These are phyloP conservation scores for Bubo bubo DNA, from an alignment of 2,113 vertebrate genomes.

Conservation along the genomic window DNA sequence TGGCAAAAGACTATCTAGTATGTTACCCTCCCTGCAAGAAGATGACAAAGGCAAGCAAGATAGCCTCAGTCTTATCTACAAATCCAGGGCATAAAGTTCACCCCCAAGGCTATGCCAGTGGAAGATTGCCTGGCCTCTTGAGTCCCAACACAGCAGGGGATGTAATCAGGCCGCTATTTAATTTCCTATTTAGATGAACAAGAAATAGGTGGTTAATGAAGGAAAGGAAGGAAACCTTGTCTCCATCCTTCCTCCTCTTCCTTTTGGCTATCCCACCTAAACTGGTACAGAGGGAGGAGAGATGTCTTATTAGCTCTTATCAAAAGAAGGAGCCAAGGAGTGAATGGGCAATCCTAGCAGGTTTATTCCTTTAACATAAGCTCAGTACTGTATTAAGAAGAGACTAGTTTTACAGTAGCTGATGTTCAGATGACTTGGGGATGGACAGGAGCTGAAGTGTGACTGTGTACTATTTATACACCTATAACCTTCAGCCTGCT, in stretches of 20 bases:
- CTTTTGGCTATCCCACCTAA: neutral
- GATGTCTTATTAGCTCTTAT: neutral
- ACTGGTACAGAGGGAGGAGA: neutral
- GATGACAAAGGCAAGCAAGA: neutral
- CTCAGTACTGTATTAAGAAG: neutral
- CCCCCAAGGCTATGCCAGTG: neutral
- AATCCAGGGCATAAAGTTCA: neutral
- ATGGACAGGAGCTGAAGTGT: neutral
- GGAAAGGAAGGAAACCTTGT: neutral
- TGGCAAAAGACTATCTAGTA: neutral
- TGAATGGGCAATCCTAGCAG: accelerated
- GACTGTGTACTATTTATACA: neutral
- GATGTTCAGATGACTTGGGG: neutral
- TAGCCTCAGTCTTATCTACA: neutral
- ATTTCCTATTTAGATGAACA: neutral
- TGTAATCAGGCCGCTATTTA: neutral
- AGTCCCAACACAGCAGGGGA: neutral
- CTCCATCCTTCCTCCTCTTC: neutral
- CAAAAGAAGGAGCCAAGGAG: neutral
- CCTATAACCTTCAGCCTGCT: neutral
- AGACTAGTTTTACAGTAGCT: neutral
- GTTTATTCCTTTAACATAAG: neutral
- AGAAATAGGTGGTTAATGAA: neutral
- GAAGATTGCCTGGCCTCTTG: neutral
- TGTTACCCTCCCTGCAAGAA: neutral